phyloP scores from a whole-genome alignment of 2,797 vertebrate genomes.

The Syndactyla subalaris region DNA sequence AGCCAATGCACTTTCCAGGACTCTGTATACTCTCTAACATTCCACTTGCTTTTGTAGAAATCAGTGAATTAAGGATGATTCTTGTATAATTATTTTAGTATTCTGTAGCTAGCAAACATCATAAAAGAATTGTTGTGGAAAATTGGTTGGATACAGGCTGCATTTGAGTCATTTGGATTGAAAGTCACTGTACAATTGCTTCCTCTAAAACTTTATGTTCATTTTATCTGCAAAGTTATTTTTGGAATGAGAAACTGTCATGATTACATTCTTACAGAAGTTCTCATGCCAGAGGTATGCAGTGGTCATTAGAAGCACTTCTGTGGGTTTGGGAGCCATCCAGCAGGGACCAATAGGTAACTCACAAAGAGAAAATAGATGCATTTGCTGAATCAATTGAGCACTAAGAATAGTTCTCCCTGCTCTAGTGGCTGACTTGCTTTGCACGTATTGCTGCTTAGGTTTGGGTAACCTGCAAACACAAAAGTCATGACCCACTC shows the following conservation, averaged over 20 bases:
- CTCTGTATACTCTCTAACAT: background rate
- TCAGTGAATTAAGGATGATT: background rate
- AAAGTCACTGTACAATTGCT: background rate
- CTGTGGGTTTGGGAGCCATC: background rate
- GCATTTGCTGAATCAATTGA: background rate
- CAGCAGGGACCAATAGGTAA: slow-evolving; percentile 1
- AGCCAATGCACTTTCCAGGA: background rate
- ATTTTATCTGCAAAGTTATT: slow-evolving; percentile 14
- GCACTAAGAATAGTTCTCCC: background rate
- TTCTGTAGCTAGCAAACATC: background rate
- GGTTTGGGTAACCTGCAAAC: background rate
- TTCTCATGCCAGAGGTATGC: background rate
- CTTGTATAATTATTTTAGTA: background rate
- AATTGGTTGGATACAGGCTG: background rate
- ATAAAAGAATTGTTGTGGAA: background rate
- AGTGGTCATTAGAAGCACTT: background rate
- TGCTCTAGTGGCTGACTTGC: background rate
- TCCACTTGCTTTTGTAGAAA: background rate
- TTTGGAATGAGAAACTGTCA: background rate
- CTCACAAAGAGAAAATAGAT: background rate
- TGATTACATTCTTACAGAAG: background rate
- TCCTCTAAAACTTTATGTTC: background rate
- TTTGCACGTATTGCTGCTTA: background rate
- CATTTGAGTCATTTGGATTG: background rate
- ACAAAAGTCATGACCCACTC: background rate